These are phyloP conservation scores for Pygoscelis antarcticus DNA, from an alignment of 2,113 vertebrate genomes.

Conservation along the genomic window DNA sequence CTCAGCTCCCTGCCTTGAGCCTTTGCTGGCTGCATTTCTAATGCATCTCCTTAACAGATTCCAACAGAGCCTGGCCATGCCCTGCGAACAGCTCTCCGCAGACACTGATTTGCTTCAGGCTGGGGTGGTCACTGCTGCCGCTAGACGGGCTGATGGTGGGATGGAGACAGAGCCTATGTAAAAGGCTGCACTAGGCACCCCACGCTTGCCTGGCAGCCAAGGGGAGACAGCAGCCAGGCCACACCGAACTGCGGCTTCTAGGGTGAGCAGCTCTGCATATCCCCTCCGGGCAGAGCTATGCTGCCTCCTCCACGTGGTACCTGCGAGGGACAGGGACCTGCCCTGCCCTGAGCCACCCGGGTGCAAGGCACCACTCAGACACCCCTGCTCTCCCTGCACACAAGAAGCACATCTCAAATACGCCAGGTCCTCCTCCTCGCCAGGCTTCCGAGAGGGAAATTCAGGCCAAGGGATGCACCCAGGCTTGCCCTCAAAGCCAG, in stretches of 20 bases:
- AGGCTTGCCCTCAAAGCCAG: not conserved
- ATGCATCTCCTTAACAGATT: not conserved
- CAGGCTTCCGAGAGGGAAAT: fast-evolving
- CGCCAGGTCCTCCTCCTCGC: not conserved
- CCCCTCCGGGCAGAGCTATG: fast-evolving
- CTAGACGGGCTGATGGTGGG: not conserved
- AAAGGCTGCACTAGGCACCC: not conserved
- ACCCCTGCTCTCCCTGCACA: not conserved
- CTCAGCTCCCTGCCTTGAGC: not conserved
- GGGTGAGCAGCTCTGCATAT: not conserved
- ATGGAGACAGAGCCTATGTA: not conserved
- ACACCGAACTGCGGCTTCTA: not conserved
- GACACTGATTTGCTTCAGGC: not conserved
- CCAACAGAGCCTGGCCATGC: not conserved
- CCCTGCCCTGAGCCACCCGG: not conserved
- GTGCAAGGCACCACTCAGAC: fast-evolving
- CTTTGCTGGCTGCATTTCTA: not conserved
- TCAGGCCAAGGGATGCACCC: not conserved
- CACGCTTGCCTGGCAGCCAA: not conserved
- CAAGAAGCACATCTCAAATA: not conserved
- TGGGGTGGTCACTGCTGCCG: not conserved
- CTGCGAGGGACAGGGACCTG: not conserved
- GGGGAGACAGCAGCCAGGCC: not conserved
- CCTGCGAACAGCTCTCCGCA: not conserved
- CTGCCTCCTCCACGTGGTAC: fast-evolving